Evolutionary conservation across 1,140 invertebrate genomes (phyloP), one percentile per base, ranked within the genome.

Genomic region (Myzus persicae): DNA sequence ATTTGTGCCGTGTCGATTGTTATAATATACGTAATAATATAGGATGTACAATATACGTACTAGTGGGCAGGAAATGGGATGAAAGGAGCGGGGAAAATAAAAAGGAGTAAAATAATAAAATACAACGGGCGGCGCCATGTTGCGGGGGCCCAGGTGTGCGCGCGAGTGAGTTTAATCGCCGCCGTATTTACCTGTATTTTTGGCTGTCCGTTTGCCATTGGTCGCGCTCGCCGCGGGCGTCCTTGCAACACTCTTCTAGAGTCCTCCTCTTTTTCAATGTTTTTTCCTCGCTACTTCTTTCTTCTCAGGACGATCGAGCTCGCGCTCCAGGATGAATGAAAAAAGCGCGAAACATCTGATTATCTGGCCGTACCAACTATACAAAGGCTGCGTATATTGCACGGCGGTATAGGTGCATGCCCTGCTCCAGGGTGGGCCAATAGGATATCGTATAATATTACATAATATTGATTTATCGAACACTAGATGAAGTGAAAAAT

Each of bases 121-220:
- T 44, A 40, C 31, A 89, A 51, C 48, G 48, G 81, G 46, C 91
- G 91, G 91, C 91, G 91, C 91, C 91, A 93, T 93, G 38, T 93
- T 93, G 76, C 91, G 81, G 91, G 46, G 91, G 91, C 91, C 91
- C 91, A 93, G 91, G 91, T 93, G 91, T 38, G 46, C 38, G 87
- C 42, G 87, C 87, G 90, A 76, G 76, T 93, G 76, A 76, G 76
- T 93, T 93, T 48, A 93, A 84, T 84, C 76, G 81, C 46, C 46
- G 76, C 48, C 81, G 91, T 40, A 20, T 93, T 84, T 76, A 93
- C 91, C 91, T 93, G 91, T 42, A 48, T 44, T 42, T 36, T 84
- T 26, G 81, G 46, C 54, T 36, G 67, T 51, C 26, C 81, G 81
- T 85, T 54, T 31, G 81, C 91, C 91, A 93, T 93, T 93, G 91